These are phyloP conservation scores for Pyxicephalus adspersus DNA, from an alignment of 2,113 vertebrate genomes.

Conservation along the genomic window DNA sequence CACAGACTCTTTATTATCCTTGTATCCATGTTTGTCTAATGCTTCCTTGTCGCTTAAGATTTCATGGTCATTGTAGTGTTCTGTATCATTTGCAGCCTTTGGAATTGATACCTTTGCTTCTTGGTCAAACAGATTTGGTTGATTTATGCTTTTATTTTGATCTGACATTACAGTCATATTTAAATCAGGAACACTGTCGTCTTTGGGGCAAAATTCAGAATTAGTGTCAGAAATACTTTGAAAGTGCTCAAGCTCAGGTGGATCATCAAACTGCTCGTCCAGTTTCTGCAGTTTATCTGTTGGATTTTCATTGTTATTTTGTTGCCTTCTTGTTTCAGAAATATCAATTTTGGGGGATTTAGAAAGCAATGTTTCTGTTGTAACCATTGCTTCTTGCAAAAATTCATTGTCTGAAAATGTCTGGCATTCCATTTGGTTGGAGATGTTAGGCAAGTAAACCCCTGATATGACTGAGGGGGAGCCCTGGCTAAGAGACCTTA, in stretches of 20 bases:
- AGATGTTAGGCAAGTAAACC: slow-evolving; percentile 55
- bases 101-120: not conserved
- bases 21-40: not conserved
- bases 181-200: not conserved
- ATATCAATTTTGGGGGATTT: slow-evolving; percentile 57
- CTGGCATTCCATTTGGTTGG: slow-evolving; percentile 67
- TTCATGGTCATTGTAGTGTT: not conserved
- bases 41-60: not conserved
- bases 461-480: not conserved
- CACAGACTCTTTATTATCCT: slow-evolving; percentile 5
- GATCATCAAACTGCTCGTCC: slow-evolving; percentile 57
- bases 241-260: slow-evolving; percentile 51
- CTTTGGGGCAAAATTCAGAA: slow-evolving; percentile 59
- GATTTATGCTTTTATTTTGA: not conserved
- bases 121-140: slow-evolving; percentile 47
- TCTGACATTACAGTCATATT: not conserved
- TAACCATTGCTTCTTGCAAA: slow-evolving; percentile 70
- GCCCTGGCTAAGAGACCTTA: not conserved
- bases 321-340: not conserved
- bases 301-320: slow-evolving; percentile 32
- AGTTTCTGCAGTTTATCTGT: slow-evolving; percentile 53
- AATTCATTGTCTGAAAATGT: slow-evolving; percentile 61
- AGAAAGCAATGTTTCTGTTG: slow-evolving; percentile 68
- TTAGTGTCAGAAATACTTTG: slow-evolving; percentile 22
- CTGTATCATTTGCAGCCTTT: rapidly evolving